Evolutionary conservation across 2,113 vertebrate species (phyloP).

Genomic region (Oreotragus oreotragus): DNA sequence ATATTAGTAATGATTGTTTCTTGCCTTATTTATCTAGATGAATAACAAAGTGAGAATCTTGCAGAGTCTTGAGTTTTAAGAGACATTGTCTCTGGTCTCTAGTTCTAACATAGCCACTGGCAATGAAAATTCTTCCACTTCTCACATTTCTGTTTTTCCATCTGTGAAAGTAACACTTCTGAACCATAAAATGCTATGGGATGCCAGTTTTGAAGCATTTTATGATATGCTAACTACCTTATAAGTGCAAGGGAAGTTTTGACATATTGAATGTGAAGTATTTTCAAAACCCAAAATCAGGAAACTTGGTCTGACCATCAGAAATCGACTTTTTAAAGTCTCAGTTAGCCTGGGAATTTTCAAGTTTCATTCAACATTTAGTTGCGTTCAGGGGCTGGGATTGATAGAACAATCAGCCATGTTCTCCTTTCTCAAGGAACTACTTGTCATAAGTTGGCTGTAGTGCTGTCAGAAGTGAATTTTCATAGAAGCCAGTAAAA

Average conservation of each 20-base stretch:
- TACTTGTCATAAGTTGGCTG: background rate
- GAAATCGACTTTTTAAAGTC: conserved; percentile 11
- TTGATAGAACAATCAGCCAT: background rate
- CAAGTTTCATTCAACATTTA: background rate
- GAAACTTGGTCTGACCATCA: background rate
- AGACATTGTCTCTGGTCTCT: background rate
- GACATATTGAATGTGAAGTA: background rate
- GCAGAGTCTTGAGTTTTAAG: background rate
- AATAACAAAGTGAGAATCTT: background rate
- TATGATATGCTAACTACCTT: background rate
- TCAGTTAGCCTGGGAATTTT: background rate
- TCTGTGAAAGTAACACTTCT: background rate
- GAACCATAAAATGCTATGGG: background rate
- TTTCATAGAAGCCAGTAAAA: background rate
- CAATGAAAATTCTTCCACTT: background rate
- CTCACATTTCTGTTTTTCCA: background rate
- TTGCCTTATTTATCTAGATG: background rate
- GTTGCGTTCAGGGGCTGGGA: background rate
- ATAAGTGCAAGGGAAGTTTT: background rate
- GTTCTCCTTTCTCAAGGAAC: background rate
- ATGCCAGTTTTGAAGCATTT: background rate
- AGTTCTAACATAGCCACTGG: background rate
- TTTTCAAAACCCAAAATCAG: background rate
- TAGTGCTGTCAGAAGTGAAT: background rate
- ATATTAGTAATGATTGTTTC: background rate